Evolutionary conservation across 1,140 invertebrate species (phyloP).

Genomic region (Ericerus pela): DNA sequence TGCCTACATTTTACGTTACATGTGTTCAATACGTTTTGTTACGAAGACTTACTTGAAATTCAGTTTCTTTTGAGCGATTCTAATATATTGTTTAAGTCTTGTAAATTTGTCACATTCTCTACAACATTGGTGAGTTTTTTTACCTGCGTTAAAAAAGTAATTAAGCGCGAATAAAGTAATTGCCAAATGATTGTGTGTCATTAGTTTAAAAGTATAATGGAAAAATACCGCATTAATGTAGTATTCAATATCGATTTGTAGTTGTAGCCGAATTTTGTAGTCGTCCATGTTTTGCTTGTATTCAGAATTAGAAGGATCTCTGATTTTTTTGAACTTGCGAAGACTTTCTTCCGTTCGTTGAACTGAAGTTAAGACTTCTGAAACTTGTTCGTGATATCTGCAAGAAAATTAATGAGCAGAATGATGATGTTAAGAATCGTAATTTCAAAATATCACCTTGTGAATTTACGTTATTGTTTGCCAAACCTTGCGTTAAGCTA

Average conservation of each 20-base stretch:
- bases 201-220: not conserved
- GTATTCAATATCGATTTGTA: constrained; percentile 65
- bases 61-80: constrained; percentile 5
- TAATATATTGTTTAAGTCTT: not conserved
- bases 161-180: no score
- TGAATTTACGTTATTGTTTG: no score
- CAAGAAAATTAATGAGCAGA: constrained; percentile 27
- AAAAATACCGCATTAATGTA: constrained; percentile 32
- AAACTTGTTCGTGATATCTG: constrained; percentile 63
- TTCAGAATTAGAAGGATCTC: constrained; percentile 42
- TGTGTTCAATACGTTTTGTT: no score
- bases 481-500: no score
- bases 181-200: not conserved
- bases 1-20: no score
- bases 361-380: constrained; percentile 76
- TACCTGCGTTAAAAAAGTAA: not conserved
- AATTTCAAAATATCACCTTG: not conserved
- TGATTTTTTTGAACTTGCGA: constrained; percentile 68
- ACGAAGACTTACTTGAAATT: no score
- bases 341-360: constrained; percentile 89
- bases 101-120: not conserved
- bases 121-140: not conserved
- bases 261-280: constrained; percentile 82
- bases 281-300: constrained; percentile 48
- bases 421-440: not conserved